Conservation (phyloP, 2,888 invertebrate species). For the Tenodera sinensis region DNA sequence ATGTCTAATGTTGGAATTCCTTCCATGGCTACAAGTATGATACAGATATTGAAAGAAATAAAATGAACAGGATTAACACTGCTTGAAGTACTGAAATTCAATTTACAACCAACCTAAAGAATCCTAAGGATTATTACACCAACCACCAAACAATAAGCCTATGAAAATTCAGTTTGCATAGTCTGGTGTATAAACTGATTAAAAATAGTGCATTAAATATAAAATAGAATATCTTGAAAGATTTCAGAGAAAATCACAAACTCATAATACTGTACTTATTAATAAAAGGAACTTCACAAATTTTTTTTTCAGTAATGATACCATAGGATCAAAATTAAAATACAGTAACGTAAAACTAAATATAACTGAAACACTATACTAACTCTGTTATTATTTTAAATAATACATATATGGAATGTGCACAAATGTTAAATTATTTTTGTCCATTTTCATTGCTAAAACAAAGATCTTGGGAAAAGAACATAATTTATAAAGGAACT, state of each 20-base stretch:
- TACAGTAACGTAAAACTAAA: background rate
- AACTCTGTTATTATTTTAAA: background rate
- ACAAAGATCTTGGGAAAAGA: background rate
- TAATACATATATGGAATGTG: background rate
- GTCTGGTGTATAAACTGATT: background rate
- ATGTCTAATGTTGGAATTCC: background rate
- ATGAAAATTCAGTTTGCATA: background rate
- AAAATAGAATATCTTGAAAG: background rate
- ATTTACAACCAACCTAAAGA: background rate
- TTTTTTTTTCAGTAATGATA: background rate
- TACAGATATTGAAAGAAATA: background rate
- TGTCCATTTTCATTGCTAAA: background rate
- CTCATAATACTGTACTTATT: background rate
- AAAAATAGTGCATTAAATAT: background rate
- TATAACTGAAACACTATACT: background rate
- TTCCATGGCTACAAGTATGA: background rate
- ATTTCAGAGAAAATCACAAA: background rate
- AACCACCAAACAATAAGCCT: constrained; percentile 3
- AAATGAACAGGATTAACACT: background rate
- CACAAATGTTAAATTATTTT: background rate
- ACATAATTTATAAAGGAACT: background rate
- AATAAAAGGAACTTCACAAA: constrained; percentile 21
- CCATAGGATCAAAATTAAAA: constrained; percentile 18
- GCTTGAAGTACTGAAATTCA: background rate
- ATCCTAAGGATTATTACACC: background rate